Evolutionary conservation across 2,113 vertebrate genomes (phyloP).

Genomic region (Perca schrenkii): DNA sequence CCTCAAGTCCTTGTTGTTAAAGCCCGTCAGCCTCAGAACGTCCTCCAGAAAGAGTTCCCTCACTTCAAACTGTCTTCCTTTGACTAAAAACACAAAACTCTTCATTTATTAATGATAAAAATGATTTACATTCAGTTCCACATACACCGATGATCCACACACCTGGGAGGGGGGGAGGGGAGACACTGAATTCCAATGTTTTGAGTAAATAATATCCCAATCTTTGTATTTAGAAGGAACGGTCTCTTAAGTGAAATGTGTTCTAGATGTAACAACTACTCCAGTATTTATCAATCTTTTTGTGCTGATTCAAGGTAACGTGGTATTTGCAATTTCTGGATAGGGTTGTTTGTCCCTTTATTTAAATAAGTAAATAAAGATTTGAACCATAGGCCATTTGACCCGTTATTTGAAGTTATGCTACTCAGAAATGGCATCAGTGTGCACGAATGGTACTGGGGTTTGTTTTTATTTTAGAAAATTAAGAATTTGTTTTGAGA

Average conservation of each 20-base stretch:
- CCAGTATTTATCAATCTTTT: too few species aligned
- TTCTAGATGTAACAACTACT: not conserved
- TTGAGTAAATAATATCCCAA: not conserved
- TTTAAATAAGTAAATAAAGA: not conserved
- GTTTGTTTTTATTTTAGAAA: too few species aligned
- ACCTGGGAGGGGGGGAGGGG: too few species aligned
- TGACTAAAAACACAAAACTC: constrained; percentile 75
- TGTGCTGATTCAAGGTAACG: not conserved
- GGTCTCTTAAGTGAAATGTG: not conserved
- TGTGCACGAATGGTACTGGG: not conserved
- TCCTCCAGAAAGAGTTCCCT: constrained; percentile 95
- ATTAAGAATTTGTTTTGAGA: too few species aligned
- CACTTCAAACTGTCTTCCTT: constrained; percentile 93
- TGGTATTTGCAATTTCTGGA: not conserved
- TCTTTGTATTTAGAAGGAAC: not conserved
- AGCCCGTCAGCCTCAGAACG: constrained; percentile 90
- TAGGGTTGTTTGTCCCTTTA: not conserved
- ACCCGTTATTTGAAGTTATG: not conserved
- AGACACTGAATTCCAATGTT: not conserved
- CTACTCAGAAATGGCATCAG: not conserved
- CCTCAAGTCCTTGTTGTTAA: constrained; percentile 88
- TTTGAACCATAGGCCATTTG: not conserved
- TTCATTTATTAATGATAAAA: not conserved
- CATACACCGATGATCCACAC: not conserved
- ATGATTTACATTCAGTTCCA: not conserved